Percentiles rank a stretch among this genome's conserved stretches.
Conservation (phyloP, 2,797 vertebrate genomes). For the Ctenosaura bakeri region DNA sequence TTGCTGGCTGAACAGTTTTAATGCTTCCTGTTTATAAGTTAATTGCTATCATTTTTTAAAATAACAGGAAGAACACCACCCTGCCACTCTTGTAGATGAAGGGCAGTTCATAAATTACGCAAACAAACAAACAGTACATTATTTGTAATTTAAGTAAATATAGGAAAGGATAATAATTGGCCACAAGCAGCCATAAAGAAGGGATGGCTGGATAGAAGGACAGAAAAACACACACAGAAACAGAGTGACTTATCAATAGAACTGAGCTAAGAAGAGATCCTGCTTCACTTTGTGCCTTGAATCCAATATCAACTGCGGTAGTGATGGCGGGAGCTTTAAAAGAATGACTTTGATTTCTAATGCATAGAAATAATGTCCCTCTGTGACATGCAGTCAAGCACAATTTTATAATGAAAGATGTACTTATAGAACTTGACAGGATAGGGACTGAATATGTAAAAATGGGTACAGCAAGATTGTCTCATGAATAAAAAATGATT, state of each 20-base stretch:
- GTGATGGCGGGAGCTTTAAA: not conserved
- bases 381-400: slow-evolving; percentile 23
- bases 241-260: not conserved
- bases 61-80: no score
- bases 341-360: slow-evolving; percentile 32
- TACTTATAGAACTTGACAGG: not conserved
- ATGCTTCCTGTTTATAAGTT: no score
- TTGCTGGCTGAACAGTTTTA: no score
- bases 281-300: not conserved
- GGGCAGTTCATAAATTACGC: no score
- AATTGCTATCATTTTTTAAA: no score
- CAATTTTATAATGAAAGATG: slow-evolving; percentile 39
- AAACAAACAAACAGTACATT: not conserved
- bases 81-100: no score
- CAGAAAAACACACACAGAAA: not conserved
- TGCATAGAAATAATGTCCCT: not conserved
- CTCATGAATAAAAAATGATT: slow-evolving; percentile 11
- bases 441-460: slow-evolving; percentile 36
- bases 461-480: not conserved
- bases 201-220: not conserved
- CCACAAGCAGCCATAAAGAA: not conserved
- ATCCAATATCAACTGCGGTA: not conserved
- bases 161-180: not conserved
- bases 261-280: not conserved
- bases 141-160: slow-evolving; percentile 15